A percentile compares a stretch with the other conserved stretches of the same genome.
phyloP scores from a whole-genome alignment of 37 sponge, comb jelly and placozoan species.

The Bolinopsis microptera region DNA sequence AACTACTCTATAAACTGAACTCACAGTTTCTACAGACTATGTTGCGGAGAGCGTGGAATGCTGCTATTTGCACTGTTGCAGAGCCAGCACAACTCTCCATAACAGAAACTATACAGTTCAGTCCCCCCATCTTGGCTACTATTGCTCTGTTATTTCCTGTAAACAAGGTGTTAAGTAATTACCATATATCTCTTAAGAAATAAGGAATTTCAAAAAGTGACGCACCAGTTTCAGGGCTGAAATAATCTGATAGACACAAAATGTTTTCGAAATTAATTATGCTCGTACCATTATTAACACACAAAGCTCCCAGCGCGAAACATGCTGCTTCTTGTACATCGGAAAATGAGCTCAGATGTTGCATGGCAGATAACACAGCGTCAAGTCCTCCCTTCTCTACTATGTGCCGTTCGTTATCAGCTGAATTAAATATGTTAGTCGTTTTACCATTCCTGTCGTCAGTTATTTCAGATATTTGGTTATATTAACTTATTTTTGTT shows the following conservation, averaged over 20 bases:
- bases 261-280: too few species aligned
- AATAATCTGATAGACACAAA: too few species aligned
- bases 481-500: too few species aligned
- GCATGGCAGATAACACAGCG: constrained; percentile 35
- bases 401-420: constrained; percentile 53
- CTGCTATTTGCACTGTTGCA: constrained; percentile 47
- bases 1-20: too few species aligned
- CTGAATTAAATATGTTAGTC: background rate
- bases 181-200: too few species aligned
- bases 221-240: too few species aligned
- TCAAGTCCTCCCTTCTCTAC: constrained; percentile 56
- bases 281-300: constrained; percentile 63
- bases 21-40: constrained; percentile 57
- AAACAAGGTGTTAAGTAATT: too few species aligned
- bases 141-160: constrained; percentile 48
- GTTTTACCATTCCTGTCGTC: too few species aligned
- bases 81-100: constrained; percentile 51
- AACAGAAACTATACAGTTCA: constrained; percentile 50
- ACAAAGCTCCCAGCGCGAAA: constrained; percentile 62
- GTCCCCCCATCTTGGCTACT: constrained; percentile 54
- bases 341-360: background rate
- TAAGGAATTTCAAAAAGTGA: too few species aligned
- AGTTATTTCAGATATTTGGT: too few species aligned
- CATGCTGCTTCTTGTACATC: constrained; percentile 60
- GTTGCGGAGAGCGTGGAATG: constrained; percentile 57